Evolutionary conservation across 2,113 vertebrate species (phyloP).

Genomic region (Cariama cristata): DNA sequence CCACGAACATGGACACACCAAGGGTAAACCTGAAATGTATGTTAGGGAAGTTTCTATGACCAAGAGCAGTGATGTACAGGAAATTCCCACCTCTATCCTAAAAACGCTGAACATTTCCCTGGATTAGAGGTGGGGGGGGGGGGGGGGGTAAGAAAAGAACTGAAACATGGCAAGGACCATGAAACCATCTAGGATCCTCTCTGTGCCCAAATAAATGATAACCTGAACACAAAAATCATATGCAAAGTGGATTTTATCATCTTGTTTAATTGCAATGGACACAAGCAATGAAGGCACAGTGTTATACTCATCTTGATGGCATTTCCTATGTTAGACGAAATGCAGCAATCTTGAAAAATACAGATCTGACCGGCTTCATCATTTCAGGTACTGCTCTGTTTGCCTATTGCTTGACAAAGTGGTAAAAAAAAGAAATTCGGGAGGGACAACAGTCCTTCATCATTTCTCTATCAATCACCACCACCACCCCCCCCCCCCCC

Average conservation of each 20-base stretch:
- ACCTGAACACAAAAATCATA: not conserved
- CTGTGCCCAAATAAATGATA: not conserved
- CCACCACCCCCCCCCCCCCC: too few species aligned
- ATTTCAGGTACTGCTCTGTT: not conserved
- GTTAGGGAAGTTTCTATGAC: not conserved
- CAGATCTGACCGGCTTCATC: not conserved
- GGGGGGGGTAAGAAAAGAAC: accelerated
- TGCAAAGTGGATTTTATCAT: not conserved
- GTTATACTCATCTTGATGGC: not conserved
- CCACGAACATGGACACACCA: not conserved
- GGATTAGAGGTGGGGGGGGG: not conserved
- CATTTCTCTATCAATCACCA: not conserved
- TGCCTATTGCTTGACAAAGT: not conserved
- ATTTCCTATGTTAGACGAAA: not conserved
- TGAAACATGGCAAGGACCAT: not conserved
- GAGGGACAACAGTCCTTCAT: not conserved
- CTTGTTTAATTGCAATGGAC: not conserved
- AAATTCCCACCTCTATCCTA: not conserved
- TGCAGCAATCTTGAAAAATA: not conserved
- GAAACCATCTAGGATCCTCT: not conserved
- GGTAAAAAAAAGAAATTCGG: not conserved
- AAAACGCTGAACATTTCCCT: not conserved
- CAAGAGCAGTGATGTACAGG: accelerated
- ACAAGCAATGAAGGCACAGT: not conserved
- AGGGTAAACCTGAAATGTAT: not conserved